Base-by-base conservation (phyloP, 2,888 invertebrate genomes). In the Rhogogaster chlorosoma region DNA sequence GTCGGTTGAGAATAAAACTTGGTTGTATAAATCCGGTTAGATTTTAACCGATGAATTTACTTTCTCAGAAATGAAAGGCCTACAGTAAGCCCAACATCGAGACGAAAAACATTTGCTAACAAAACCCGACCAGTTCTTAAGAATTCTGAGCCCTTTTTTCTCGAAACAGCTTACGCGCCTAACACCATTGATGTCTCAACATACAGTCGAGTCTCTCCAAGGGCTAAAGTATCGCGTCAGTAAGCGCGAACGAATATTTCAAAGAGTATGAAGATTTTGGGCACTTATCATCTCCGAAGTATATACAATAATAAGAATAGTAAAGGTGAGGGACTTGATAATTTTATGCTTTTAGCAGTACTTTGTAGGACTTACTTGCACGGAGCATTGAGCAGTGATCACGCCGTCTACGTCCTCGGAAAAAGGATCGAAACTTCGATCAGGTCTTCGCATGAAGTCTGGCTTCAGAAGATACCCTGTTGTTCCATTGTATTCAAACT, bases 391-490 rank as follows among this genome's bases (percentile, higher is more conserved):
- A 53, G 96, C 96, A 29, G 96, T 96, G 89, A 97, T 96, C n/a
- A 97, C 96, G 86, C 96, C 96, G 92, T 96, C 96, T 36, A 97
- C 96, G 84, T 95, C 95, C 90, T 96, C 96, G 18, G 96, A 95
- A 91, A 96, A 96, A 0, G 96, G 96, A 92, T 96, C 96, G 91
- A 96, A 97, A 83, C 94, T 95, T 87, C 95, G 94, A 92, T 97
- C 96, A n/a, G 95, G 94, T 86, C 96, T 93, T 85, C 96, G 93
- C 96, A 97, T 96, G 92, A 96, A 97, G 89, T 96, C 96, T 1
- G 96, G 96, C 89, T 96, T 96, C 88, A 96, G 92, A 71, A 96
- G 93, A 90, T 96, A 96, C 29, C 96, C 96, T 88, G 95, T 95
- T 85, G 95, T 95, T 29, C 95, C 96, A 90, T 96, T 97, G 93